A percentile compares a stretch with the other conserved stretches of the same genome.
These are phyloP conservation scores for Carduelis carduelis DNA, from an alignment of 2,797 vertebrate genomes.

Conservation along the genomic window DNA sequence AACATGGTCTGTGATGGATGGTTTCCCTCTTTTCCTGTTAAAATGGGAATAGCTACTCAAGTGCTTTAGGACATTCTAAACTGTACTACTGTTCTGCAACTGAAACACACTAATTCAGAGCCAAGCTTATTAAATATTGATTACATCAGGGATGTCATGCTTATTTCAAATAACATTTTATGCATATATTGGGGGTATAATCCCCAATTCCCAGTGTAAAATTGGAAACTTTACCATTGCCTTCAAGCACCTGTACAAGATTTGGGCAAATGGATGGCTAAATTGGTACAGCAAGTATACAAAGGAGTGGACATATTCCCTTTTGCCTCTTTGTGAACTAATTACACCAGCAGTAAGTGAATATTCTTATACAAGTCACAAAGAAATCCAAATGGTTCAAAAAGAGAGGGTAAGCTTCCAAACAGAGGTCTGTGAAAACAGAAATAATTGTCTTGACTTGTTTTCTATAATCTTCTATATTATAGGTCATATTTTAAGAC, in stretches of 20 bases:
- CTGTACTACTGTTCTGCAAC: background rate
- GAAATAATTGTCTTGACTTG: background rate
- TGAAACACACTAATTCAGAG: conserved; percentile 25
- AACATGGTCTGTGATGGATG: background rate
- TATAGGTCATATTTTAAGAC: background rate
- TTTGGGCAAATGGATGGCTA: background rate
- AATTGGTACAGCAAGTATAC: background rate
- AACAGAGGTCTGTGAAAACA: background rate
- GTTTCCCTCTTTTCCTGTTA: conserved; percentile 21
- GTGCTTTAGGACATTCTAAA: conserved; percentile 10
- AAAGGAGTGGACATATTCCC: background rate
- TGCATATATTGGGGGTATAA: conserved; percentile 3
- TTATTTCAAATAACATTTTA: conserved; percentile 54
- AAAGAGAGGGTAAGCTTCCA: background rate
- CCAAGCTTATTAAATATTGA: conserved; percentile 62
- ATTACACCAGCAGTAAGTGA: background rate
- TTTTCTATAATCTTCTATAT: background rate
- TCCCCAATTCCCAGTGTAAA: conserved; percentile 29
- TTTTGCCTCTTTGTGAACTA: background rate
- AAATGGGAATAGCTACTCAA: background rate
- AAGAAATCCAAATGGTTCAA: background rate
- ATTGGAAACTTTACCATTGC: conserved; percentile 22
- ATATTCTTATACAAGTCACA: background rate
- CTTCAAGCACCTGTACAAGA: background rate
- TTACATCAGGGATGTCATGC: background rate